These are phyloP conservation scores for Eristalinus sepulchralis DNA, from an alignment of 2,888 invertebrate genomes.

Conservation along the genomic window DNA sequence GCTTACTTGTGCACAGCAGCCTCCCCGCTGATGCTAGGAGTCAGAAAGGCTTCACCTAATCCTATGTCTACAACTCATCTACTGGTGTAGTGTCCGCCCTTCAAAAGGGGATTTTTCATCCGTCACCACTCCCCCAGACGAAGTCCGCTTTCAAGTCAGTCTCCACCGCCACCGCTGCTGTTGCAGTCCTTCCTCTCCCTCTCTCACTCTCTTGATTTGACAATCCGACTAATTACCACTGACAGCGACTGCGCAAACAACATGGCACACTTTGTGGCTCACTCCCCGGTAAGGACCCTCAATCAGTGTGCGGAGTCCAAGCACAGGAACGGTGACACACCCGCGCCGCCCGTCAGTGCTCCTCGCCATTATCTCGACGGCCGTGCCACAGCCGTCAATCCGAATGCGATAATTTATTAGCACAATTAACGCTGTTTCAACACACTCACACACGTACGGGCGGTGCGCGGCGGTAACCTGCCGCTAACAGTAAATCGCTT, in stretches of 20 bases:
- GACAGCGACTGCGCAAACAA: conserved; percentile 69
- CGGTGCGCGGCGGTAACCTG: conserved; percentile 46
- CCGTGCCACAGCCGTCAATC: conserved; percentile 49
- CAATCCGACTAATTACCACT: conserved; percentile 68
- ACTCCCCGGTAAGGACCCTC: conserved; percentile 53
- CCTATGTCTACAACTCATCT: neutral
- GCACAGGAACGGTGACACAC: neutral
- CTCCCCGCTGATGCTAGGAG: neutral
- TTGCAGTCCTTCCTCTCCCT: neutral
- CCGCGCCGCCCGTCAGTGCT: neutral
- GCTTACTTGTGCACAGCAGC: neutral
- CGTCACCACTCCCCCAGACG: neutral
- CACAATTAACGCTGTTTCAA: conserved; percentile 71
- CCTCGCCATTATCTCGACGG: neutral
- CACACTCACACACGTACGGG: conserved; percentile 35
- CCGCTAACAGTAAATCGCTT: conserved; percentile 62
- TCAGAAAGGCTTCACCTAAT: neutral
- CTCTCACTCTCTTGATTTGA: conserved; percentile 14
- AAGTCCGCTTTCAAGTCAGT: neutral
- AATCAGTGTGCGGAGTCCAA: conserved; percentile 52
- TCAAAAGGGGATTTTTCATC: neutral
- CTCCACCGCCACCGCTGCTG: neutral
- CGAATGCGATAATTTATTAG: conserved; percentile 71
- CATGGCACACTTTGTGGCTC: conserved; percentile 61
- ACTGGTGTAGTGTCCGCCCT: neutral